Evolutionary conservation across 2,888 invertebrate species (phyloP), one percentile per base, ranked within the genome.

Genomic region (Rhynchonema sp.): DNA sequence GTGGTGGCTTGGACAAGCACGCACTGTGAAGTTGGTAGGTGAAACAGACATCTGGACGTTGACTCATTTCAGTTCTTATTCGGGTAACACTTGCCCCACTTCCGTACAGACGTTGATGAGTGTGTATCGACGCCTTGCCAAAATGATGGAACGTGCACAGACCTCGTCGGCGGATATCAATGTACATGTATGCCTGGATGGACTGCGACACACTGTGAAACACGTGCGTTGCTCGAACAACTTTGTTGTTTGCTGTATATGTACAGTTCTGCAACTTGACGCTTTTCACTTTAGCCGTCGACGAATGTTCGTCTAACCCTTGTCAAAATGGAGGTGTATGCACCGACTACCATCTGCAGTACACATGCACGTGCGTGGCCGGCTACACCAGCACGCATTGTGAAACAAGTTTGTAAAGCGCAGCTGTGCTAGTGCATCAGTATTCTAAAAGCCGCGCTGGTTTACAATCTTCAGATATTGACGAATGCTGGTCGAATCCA

Each of bases 321-420:
- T 59, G 59, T 28, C 30, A 52, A 22, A 54, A 59, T 30, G 59
- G 59, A 20, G 59, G 27, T 6, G 53, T 30, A 30, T 59, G 59
- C 30, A 55, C 22, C 2, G 27, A 59, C 26, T 17, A 22, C 3
- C 9, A 46, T 1, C 22, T 2, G 17, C 3, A 25, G 2, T 57
- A 57, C 46, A 20, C 2, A 1, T 90, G 89, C 73, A 84, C 84
- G 63, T 90, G 88, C 69, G 86, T 85, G 22, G 79, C 82, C n/a
- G 89, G 89, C 20, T 89, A 86, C 76, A 88, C 89, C 77, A 89
- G 88, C 55, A 79, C 84, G 26, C 85, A 87, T 72, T 88, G 88
- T 72, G 88, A 88, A 80, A 88, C 87, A 79, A 87, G 87, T 86
- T 38, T 17, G 38, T 38, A n/a, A n/a, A n/a, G n/a, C n/a, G n/a